Conservation (phyloP, 1,140 invertebrate genomes). For the Caenorhabditis latens region DNA sequence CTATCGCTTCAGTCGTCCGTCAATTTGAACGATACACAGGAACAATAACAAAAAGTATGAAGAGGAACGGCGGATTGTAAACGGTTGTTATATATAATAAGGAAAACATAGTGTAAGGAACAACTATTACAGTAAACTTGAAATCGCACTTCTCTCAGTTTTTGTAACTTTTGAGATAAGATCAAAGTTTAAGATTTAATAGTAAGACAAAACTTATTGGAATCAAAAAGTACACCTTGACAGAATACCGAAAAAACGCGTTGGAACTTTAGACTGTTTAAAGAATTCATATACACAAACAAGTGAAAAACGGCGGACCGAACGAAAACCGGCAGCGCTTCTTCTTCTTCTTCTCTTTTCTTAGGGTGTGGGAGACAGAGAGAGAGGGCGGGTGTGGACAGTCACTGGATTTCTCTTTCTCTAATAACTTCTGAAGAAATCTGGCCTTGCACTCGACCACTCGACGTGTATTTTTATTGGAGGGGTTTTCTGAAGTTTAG, state of each 20-base stretch:
- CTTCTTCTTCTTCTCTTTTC: not conserved
- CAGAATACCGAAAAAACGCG: not conserved
- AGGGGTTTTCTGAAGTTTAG: conserved; percentile 8
- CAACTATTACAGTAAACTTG: conserved; percentile 20
- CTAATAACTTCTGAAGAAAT: conserved; percentile 52
- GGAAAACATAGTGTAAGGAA: not conserved
- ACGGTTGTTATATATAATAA: not conserved
- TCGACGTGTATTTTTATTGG: conserved; percentile 38
- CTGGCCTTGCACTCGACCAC: conserved; percentile 48
- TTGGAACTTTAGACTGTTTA: conserved; percentile 22
- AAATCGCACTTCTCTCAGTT: not conserved
- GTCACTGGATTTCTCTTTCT: conserved; percentile 54
- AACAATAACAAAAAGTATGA: conserved; percentile 37
- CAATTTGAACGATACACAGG: conserved; percentile 3
- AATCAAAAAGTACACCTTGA: not conserved
- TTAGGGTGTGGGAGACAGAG: not conserved
- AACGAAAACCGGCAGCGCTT: conserved; percentile 54
- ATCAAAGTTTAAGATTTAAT: not conserved
- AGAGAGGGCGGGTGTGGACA: conserved; percentile 48
- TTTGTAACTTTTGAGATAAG: not conserved
- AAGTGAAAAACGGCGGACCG: conserved; percentile 28
- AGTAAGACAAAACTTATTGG: not conserved
- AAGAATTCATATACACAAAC: conserved; percentile 44
- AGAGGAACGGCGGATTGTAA: not conserved
- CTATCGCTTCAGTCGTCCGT: conserved; percentile 10